Conservation (phyloP, 2,113 vertebrate species). For the Pollimyrus isidori region DNA sequence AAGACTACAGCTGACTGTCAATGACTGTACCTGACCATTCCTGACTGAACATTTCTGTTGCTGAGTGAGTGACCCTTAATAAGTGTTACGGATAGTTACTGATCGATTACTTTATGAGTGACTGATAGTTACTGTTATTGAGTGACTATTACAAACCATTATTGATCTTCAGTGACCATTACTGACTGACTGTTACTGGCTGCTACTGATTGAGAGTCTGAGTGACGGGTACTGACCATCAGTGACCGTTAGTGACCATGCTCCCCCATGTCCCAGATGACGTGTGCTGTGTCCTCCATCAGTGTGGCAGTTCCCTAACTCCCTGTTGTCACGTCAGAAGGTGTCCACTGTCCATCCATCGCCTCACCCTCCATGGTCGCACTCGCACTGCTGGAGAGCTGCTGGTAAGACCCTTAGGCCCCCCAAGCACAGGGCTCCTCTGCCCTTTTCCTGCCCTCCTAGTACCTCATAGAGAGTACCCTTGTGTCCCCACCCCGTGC, state of each 20-base stretch:
- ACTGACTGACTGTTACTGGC: neutral
- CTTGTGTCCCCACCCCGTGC: neutral
- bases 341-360: conserved; percentile 71
- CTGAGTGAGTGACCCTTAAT: neutral
- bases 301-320: conserved; percentile 79
- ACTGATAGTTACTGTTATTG: neutral
- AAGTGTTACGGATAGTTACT: neutral
- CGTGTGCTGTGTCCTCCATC: conserved; percentile 67
- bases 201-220: neutral
- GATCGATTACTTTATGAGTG: neutral
- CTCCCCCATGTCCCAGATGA: conserved; percentile 42
- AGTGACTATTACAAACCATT: neutral
- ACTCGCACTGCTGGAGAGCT: conserved; percentile 69
- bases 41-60: neutral
- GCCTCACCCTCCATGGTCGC: conserved; percentile 75
- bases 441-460: neutral
- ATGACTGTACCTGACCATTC: neutral
- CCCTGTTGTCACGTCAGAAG: conserved; percentile 88
- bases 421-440: neutral
- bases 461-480: neutral
- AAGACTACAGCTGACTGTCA: neutral
- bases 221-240: neutral
- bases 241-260: conserved; percentile 28
- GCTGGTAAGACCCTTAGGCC: conserved; percentile 58
- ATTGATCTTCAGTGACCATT: neutral